phyloP scores from a whole-genome alignment of 1,140 invertebrate species.

The Sitophilus oryzae region DNA sequence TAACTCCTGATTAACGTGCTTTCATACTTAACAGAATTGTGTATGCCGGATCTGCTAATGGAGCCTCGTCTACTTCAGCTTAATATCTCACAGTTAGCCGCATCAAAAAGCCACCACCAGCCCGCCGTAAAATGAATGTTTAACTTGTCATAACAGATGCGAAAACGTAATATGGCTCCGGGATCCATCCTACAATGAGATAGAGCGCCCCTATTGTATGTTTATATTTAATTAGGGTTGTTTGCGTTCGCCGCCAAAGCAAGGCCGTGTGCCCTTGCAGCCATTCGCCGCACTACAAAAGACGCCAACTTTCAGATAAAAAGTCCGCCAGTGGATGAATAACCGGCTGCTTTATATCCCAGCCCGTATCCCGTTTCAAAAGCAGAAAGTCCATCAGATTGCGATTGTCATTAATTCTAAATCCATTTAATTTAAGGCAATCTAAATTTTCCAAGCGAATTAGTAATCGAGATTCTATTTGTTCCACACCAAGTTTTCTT shows the following conservation, averaged over 20 bases:
- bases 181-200: slow-evolving; percentile 24
- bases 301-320: slow-evolving; percentile 19
- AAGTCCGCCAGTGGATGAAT: slow-evolving; percentile 5
- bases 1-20: no score
- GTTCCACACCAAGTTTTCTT: not conserved
- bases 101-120: slow-evolving; percentile 35
- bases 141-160: slow-evolving; percentile 40
- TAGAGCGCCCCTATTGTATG: slow-evolving; percentile 31
- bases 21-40: no score
- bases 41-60: not conserved
- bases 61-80: not conserved
- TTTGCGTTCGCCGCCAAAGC: slow-evolving; percentile 8
- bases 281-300: slow-evolving; percentile 15
- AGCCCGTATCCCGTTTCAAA: slow-evolving; percentile 6
- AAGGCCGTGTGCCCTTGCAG: not conserved
- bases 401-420: not conserved
- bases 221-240: slow-evolving; percentile 38
- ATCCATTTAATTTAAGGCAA: not conserved
- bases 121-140: slow-evolving; percentile 39
- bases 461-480: not conserved
- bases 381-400: not conserved
- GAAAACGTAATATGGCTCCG: slow-evolving; percentile 26
- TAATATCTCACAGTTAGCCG: slow-evolving; percentile 1
- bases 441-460: not conserved
- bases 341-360: slow-evolving; percentile 1